Evolutionary conservation across 2,888 invertebrate species (phyloP), one percentile per base, ranked within the genome.

Genomic region (Meandrusa payeni): DNA sequence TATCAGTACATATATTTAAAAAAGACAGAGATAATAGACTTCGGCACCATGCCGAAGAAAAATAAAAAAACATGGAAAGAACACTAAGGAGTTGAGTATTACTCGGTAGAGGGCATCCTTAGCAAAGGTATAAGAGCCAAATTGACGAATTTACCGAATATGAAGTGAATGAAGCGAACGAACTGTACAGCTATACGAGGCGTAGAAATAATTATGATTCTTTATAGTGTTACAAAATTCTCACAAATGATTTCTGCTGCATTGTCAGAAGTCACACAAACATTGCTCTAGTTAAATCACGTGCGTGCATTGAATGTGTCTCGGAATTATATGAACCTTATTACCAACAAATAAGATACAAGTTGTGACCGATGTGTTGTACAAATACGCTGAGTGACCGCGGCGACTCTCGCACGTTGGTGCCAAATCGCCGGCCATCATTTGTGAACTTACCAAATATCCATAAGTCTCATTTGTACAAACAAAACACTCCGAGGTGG

Each of bases 371-470:
- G 10, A 11, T 19, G 6, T 10, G 4, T n/a, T n/a, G 19, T 6
- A 12, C 12, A 13, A 19, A 22, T 11, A 9, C 28, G 42, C 24
- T 31, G 42, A 24, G 42, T 43, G 42, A 43, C 42, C 42, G 42
- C 31, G 20, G n/a, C 42, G 33, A 4, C 11, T 10, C 34, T 24
- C 26, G 32, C 33, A 32, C 31, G 31, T 34, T 37, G 36, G 13
- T 37, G 42, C 42, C 42, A 43, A 43, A 32, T 43, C 42, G 42
- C 24, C 31, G 42, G 37, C 36, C 42, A 43, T 43, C 42, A 43
- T 37, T 43, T 43, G 31, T 37, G 31, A 43, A 43, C 42, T 43
- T 43, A 31, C 31, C 42, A 37, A 43, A 43, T 43, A 43, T 43
- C 31, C 36, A 43, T 43, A 43, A 43, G 37, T 43, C 37, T 43